Percentiles rank a stretch among this genome's conserved stretches.
Evolutionary conservation across 2,113 vertebrate species (phyloP).

Genomic region (Enhydra lutris): DNA sequence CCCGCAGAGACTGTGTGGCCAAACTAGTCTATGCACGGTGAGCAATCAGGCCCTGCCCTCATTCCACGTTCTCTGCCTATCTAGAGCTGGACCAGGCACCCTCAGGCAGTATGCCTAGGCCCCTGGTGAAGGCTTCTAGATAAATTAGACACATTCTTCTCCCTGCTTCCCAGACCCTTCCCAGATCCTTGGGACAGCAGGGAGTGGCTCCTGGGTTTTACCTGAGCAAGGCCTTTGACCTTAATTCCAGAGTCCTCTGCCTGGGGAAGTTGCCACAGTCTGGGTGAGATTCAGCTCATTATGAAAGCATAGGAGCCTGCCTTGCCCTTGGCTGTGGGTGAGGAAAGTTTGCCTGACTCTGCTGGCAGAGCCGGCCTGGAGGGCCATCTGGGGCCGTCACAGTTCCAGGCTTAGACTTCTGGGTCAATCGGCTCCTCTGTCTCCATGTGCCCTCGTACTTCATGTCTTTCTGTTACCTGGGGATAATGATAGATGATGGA

Average conservation of each 20-base stretch:
- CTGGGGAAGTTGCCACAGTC: neutral
- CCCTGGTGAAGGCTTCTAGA: neutral
- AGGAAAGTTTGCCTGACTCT: neutral
- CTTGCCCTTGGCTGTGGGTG: neutral
- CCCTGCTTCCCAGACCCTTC: neutral
- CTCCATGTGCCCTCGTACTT: neutral
- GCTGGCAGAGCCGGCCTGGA: neutral
- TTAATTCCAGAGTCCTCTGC: neutral
- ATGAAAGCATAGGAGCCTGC: neutral
- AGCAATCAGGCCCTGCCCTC: constrained; percentile 38
- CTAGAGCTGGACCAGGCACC: neutral
- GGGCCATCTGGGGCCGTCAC: neutral
- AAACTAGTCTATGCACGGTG: constrained; percentile 93
- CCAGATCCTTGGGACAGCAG: neutral
- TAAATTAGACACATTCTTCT: neutral
- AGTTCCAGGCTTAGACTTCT: neutral
- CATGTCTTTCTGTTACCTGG: neutral
- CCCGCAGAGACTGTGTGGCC: constrained; percentile 95
- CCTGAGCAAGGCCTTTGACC: neutral
- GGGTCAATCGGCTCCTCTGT: neutral
- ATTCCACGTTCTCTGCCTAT: neutral
- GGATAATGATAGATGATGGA: neutral
- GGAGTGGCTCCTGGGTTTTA: neutral
- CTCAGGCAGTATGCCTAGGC: neutral
- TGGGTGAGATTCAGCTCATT: neutral